Conservation (phyloP, 2,888 invertebrate genomes). For the Miltochrista miniata region DNA sequence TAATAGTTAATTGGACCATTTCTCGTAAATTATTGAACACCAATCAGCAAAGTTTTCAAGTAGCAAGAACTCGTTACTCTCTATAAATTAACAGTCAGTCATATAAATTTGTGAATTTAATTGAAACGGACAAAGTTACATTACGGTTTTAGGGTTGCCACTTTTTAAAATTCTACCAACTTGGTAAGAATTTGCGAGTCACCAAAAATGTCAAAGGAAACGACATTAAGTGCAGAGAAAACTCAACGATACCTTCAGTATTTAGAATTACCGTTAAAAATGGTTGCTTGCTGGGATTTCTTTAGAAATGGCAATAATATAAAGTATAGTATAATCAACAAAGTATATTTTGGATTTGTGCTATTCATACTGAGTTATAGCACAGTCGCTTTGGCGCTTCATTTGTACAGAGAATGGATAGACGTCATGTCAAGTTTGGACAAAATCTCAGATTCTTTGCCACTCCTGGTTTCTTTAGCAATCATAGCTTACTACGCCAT, state of each 20-base stretch:
- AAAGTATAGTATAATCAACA: conserved; percentile 49
- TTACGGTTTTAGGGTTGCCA: too few relatives aligned
- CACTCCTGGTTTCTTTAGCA: conserved; percentile 54
- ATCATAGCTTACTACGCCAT: conserved; percentile 63
- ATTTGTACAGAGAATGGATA: conserved; percentile 62
- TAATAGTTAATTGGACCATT: conserved; percentile 17
- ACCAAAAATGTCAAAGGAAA: conserved; percentile 1
- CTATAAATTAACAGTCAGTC: conserved; percentile 1
- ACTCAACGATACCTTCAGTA: conserved; percentile 49
- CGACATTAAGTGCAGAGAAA: conserved; percentile 11
- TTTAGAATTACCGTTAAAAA: conserved; percentile 56
- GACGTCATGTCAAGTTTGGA: conserved; percentile 63
- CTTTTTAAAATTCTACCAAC: too few relatives aligned
- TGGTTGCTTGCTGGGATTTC: conserved; percentile 71
- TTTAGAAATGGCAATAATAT: conserved; percentile 44
- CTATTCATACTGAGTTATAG: conserved; percentile 53
- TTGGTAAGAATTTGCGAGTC: too few relatives aligned
- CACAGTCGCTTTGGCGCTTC: conserved; percentile 45
- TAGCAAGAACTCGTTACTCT: too few relatives aligned
- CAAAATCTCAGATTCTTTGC: conserved; percentile 64
- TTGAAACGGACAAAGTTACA: background rate
- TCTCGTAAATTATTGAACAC: conserved; percentile 21
- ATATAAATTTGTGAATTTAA: conserved; percentile 1
- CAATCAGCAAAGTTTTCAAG: conserved; percentile 38
- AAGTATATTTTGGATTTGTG: conserved; percentile 56